A percentile compares a stretch with the other conserved stretches of the same genome.
Evolutionary conservation across 2,888 invertebrate genomes (phyloP).

Genomic region (Ornithoptera alexandrae): DNA sequence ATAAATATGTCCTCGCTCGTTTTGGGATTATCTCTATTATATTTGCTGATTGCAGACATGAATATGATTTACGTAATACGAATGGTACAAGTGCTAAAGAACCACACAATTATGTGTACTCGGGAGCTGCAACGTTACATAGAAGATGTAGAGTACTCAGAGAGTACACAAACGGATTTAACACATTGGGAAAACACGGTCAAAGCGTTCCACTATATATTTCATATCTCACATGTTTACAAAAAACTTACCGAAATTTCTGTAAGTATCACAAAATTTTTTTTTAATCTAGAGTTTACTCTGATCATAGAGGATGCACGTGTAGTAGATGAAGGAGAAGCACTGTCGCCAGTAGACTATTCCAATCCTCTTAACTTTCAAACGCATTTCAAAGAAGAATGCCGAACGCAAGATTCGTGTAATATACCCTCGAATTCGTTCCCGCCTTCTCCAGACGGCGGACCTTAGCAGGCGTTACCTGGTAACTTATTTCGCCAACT

Average conservation of each 20-base stretch:
- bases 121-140: not conserved
- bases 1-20: not conserved
- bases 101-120: not conserved
- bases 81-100: slow-evolving; percentile 4
- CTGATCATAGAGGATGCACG: too few relatives aligned
- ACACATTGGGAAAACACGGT: not conserved
- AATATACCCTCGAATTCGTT: too few relatives aligned
- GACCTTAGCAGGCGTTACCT: too few relatives aligned
- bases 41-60: not conserved
- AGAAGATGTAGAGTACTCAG: not conserved
- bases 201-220: not conserved
- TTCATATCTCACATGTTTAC: not conserved
- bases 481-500: too few relatives aligned
- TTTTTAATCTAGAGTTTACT: too few relatives aligned
- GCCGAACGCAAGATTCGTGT: too few relatives aligned
- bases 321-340: too few relatives aligned
- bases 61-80: slow-evolving; percentile 15
- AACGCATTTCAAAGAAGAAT: too few relatives aligned
- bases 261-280: not conserved
- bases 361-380: too few relatives aligned
- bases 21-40: not conserved
- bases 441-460: too few relatives aligned
- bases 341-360: too few relatives aligned
- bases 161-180: not conserved
- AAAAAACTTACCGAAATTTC: slow-evolving; percentile 5